A percentile compares a stretch with the other conserved stretches of the same genome.
phyloP scores from a whole-genome alignment of 2,888 invertebrate species.

The Dastarcus helophoroides region DNA sequence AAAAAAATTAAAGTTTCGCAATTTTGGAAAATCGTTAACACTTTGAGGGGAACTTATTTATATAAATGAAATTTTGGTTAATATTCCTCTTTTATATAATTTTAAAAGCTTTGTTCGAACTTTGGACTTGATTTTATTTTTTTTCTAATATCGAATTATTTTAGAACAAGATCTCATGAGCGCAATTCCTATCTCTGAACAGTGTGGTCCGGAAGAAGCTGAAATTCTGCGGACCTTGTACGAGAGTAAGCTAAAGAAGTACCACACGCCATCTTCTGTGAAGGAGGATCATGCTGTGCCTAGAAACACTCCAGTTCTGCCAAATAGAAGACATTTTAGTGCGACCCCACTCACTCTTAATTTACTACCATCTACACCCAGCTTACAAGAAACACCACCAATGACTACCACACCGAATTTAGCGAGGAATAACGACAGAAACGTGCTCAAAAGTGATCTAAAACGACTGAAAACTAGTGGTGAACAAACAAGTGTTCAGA shows the following conservation, averaged over 20 bases:
- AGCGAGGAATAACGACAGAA: constrained; percentile 21
- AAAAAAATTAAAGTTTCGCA: no score
- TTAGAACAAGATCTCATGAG: constrained; percentile 59
- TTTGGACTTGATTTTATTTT: no score
- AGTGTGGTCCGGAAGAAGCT: constrained; percentile 50
- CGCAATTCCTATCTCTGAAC: constrained; percentile 51
- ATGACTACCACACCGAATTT: constrained; percentile 23
- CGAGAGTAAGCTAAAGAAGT: constrained; percentile 75
- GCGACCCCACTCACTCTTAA: constrained; percentile 15
- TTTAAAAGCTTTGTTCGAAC: no score
- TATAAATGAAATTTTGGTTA: no score
- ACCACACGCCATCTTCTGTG: constrained; percentile 50
- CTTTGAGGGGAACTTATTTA: no score
- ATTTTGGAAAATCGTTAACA: no score
- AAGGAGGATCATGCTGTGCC: constrained; percentile 16
- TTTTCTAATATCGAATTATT: no score
- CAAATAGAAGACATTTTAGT: constrained; percentile 5
- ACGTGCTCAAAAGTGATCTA: constrained; percentile 16
- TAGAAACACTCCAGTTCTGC: constrained; percentile 1
- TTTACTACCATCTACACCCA: constrained; percentile 18
- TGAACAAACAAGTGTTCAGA: neutral
- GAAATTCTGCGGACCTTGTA: constrained; percentile 66
- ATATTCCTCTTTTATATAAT: no score
- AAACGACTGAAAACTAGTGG: constrained; percentile 8
- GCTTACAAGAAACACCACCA: constrained; percentile 15